Evolutionary conservation across 2,113 vertebrate genomes (phyloP), one percentile per base, ranked within the genome.

Genomic region (Mus pahari): DNA sequence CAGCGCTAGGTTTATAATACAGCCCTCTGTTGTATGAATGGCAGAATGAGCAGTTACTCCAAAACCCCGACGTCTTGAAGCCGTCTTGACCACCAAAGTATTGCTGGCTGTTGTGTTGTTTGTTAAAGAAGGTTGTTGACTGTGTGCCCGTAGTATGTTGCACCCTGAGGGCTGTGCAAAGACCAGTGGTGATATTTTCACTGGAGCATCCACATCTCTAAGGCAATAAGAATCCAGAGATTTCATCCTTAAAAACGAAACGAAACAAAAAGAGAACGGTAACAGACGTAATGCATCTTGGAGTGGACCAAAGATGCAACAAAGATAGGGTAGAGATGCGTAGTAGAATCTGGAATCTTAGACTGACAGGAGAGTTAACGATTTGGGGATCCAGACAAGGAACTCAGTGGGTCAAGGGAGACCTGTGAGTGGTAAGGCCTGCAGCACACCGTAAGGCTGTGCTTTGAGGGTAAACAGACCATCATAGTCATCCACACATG

Each of bases 31-130:
- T 53, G 42, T 74, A 24, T 45, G 75, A 88, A 45, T 94, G 64
- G 81, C 93, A 97, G 62, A 93, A 92, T 28, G 22, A 48, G 66
- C 96, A 31, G 5, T 28, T 82, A 92, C 33, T 92, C 53, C 78
- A 93, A 86, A 97, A 68, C 62, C 7, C 10, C 9, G 79, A 7
- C 48, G 39, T 58, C 73, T 83, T 95, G 94, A 97, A 71, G 82
- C 36, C 3, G 89, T 87, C 93, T 71, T 93, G 91, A 92, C 78
- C 90, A 53, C 42, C 17, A 77, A 70, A 50, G 10, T 16, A 58
- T 66, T 58, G 14, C n/a, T 64, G 48, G 48, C 9, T 62, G 75
- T 36, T 89, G 78, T 48, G 60, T 42, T 14, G 28, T 60, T 83
- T 58, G n/a, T 86, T 81, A 77, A 33, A 84, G 73, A 84, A 71